Conservation (phyloP, 1,140 invertebrate genomes). For the Neodiprion fabricii region DNA sequence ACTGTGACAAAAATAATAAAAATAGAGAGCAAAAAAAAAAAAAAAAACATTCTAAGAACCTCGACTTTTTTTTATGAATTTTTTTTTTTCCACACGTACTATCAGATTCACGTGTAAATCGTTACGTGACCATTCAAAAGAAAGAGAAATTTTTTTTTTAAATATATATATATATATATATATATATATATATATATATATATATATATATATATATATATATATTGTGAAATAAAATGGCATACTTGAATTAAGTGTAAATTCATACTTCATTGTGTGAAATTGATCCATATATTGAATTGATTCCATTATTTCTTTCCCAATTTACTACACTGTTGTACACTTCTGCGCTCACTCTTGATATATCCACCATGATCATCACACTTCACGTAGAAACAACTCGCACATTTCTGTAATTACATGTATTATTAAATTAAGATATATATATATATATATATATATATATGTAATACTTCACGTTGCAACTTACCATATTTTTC, state of each 20-base stretch:
- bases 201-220: background rate
- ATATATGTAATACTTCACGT: no score
- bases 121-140: background rate
- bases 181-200: background rate
- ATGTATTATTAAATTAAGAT: no score
- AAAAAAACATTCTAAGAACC: background rate
- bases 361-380: no score
- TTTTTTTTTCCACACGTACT: background rate
- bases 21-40: background rate
- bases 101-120: background rate
- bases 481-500: no score
- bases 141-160: background rate
- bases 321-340: no score
- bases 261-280: no score
- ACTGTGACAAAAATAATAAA: background rate
- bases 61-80: background rate
- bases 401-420: no score
- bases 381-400: no score
- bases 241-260: background rate
- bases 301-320: no score
- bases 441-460: no score
- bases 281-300: no score
- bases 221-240: constrained; percentile 1
- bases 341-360: no score
- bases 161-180: background rate